Evolutionary conservation across 2,888 invertebrate species (phyloP), one percentile per base, ranked within the genome.

Genomic region (Pachycephus smyrnensis): DNA sequence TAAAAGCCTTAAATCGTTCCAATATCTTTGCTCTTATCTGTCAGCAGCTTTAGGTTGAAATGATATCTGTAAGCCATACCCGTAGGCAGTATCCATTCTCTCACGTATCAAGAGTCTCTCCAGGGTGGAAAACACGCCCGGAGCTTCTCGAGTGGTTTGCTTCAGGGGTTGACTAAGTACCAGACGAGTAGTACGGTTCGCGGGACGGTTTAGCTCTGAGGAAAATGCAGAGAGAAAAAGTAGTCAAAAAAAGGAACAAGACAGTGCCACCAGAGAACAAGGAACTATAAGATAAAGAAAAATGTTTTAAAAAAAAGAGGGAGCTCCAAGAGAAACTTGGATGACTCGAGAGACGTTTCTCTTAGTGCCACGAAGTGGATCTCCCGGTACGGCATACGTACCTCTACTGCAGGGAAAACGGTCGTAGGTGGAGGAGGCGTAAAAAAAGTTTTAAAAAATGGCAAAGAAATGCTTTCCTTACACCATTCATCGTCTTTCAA

Each of bases 331-430:
- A 78, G 35, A 78, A 74, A 76, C 40, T 69, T 73, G 73, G 40
- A n/a, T 37, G 73, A 77, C 79, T 79, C 76, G 74, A 81, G 81
- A 69, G 40, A 69, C 73, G 77, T 80, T 82, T 82, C 75, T 82
- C 79, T 83, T 79, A 79, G 75, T 82, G 78, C 82, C 81, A 86
- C 76, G 84, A 81, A 84, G 84, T 82, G 79, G 79, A 76, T 81
- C 73, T 81, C 23, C 23, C 23, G 55, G 55, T 55, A 55, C 4
- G 6, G 4, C 15, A 55, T 55, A 55, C 55, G 55, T 23, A 55
- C 23, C 55, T 23, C 55, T 55, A 55, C 55, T 55, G 23, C 55
- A 55, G 23, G 55, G 2, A 55, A 55, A 55, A 55, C 55, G 3
- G 23, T 55, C 6, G 23, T 9, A 23, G 9, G 9, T 55, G 9